These are phyloP conservation scores for Elysia crispata DNA, from an alignment of 2,888 invertebrate species.

Conservation along the genomic window DNA sequence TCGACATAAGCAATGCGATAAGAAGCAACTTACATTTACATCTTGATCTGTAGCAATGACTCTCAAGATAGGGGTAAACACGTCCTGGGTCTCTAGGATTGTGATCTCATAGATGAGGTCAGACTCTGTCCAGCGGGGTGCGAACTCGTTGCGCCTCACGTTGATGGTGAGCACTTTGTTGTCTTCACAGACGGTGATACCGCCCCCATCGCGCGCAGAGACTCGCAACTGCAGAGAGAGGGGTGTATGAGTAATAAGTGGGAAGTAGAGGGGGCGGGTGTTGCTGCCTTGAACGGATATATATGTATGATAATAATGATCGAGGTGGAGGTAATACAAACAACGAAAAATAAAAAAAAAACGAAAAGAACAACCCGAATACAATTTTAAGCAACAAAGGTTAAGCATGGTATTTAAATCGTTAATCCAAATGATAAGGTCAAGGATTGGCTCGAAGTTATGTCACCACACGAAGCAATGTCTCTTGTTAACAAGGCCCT, in stretches of 20 bases:
- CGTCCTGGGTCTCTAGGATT: constrained; percentile 64
- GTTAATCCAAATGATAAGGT: too few relatives aligned
- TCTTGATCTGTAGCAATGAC: constrained; percentile 65
- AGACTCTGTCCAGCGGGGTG: constrained; percentile 58
- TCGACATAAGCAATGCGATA: not conserved
- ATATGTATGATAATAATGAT: too few relatives aligned
- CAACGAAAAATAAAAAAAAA: too few relatives aligned
- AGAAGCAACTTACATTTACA: constrained; percentile 52
- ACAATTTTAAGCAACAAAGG: too few relatives aligned
- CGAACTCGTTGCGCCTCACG: constrained; percentile 65
- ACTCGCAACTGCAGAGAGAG: constrained; percentile 63
- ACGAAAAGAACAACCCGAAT: too few relatives aligned
- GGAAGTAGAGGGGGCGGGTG: too few relatives aligned
- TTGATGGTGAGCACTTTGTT: constrained; percentile 59
- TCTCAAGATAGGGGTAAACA: constrained; percentile 58
- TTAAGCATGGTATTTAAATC: too few relatives aligned
- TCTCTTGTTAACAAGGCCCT: too few relatives aligned
- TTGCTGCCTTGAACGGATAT: too few relatives aligned
- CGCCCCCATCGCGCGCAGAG: constrained; percentile 61
- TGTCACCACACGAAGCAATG: too few relatives aligned
- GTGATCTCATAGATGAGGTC: constrained; percentile 56
- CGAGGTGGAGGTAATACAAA: too few relatives aligned
- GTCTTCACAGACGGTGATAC: constrained; percentile 59
- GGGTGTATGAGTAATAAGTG: not conserved
- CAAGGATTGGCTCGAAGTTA: too few relatives aligned